phyloP scores from a whole-genome alignment of 1,140 invertebrate species.

The Drosophila lowei region DNA sequence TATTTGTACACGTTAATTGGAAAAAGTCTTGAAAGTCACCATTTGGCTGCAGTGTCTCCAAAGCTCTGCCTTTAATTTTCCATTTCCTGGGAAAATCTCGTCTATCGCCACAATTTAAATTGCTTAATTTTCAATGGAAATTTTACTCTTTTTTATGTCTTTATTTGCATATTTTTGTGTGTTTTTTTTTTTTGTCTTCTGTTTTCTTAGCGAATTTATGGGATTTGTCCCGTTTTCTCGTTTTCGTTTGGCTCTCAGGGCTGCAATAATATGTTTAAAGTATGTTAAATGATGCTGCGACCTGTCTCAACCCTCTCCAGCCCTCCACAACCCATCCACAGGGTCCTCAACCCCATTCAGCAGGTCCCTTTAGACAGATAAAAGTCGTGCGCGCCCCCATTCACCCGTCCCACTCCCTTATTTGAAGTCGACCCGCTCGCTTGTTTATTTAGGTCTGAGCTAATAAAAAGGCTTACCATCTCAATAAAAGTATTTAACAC shows the following conservation, averaged over 20 bases:
- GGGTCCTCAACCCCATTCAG: slow-evolving; percentile 17
- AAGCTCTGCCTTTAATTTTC: slow-evolving; percentile 15
- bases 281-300: slow-evolving; percentile 67
- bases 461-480: slow-evolving; percentile 83
- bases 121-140: slow-evolving; percentile 50
- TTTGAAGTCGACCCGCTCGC: slow-evolving; percentile 25
- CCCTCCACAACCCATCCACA: slow-evolving; percentile 1
- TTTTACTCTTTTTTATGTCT: slow-evolving; percentile 15
- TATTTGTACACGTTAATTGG: too few species aligned
- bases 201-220: slow-evolving; percentile 64
- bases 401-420: not conserved
- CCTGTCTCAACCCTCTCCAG: slow-evolving; percentile 18
- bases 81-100: slow-evolving; percentile 15
- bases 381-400: slow-evolving; percentile 41
- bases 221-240: slow-evolving; percentile 44
- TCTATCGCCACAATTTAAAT: slow-evolving; percentile 22
- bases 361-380: slow-evolving; percentile 62
- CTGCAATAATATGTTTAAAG: slow-evolving; percentile 73
- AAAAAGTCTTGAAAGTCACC: not conserved
- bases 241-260: slow-evolving; percentile 35
- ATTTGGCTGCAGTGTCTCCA: slow-evolving; percentile 10
- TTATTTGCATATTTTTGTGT: not conserved
- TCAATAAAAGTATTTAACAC: slow-evolving; percentile 83
- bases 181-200: slow-evolving; percentile 44
- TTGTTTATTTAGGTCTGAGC: slow-evolving; percentile 83